Evolutionary conservation across 2,888 invertebrate species (phyloP).

Genomic region (Odontothrips loti): DNA sequence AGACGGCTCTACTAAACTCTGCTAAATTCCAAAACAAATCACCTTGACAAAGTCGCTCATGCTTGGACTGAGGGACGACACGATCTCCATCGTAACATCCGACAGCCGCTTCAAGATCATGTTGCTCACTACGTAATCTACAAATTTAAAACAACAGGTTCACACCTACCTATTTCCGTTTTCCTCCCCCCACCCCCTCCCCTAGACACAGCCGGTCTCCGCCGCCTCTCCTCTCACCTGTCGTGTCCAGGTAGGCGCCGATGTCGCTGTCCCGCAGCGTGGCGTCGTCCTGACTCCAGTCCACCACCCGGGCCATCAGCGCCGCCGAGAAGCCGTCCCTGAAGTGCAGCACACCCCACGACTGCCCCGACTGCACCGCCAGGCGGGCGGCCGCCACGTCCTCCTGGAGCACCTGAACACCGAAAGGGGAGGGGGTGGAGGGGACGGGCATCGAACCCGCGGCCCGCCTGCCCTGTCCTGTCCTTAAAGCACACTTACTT

Average conservation of each 20-base stretch:
- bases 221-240: neutral
- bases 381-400: neutral
- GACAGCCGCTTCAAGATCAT: neutral
- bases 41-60: neutral
- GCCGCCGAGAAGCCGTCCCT: neutral
- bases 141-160: neutral
- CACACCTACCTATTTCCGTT: no score
- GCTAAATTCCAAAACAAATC: neutral
- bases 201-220: no score
- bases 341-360: neutral
- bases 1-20: no score
- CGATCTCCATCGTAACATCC: neutral
- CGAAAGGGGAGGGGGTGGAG: neutral
- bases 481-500: neutral
- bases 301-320: neutral
- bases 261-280: neutral
- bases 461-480: no score
- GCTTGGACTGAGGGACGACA: neutral
- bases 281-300: neutral
- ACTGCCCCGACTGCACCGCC: neutral
- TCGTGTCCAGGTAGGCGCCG: neutral
- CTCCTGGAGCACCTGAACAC: neutral
- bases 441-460: neutral
- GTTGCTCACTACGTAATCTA: neutral
- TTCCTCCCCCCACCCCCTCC: no score